phyloP scores from a whole-genome alignment of 2,113 vertebrate species.

The Cyanistes caeruleus region DNA sequence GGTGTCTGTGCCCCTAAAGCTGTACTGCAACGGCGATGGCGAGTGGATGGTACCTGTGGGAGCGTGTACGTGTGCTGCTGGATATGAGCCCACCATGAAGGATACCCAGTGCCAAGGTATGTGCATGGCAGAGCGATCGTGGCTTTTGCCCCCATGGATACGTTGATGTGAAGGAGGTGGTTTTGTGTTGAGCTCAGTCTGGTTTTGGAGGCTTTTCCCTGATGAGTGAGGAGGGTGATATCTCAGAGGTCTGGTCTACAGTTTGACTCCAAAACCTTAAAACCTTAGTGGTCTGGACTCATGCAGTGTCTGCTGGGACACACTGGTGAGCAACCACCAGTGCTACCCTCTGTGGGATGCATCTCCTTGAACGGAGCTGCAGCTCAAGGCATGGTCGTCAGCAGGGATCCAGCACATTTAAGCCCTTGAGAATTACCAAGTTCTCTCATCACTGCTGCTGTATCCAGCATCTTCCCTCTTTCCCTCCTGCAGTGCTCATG shows the following conservation, averaged over 20 bases:
- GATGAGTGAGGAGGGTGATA: not conserved
- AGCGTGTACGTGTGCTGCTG: slow-evolving; percentile 90
- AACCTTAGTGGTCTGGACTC: fast-evolving
- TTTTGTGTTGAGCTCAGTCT: not conserved
- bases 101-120: slow-evolving; percentile 93
- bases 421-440: not conserved
- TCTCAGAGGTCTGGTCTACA: not conserved
- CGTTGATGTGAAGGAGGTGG: fast-evolving
- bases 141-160: fast-evolving
- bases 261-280: not conserved
- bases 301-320: not conserved
- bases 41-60: slow-evolving; percentile 99
- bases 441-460: fast-evolving
- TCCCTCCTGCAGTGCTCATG: not conserved
- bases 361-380: not conserved
- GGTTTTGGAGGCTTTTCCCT: not conserved
- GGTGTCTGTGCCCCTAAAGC: slow-evolving; percentile 93
- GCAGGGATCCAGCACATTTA: not conserved
- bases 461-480: not conserved
- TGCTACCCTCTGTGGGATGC: not conserved
- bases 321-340: not conserved
- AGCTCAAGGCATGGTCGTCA: not conserved
- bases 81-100: slow-evolving; percentile 89
- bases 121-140: fast-evolving
- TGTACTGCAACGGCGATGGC: slow-evolving; percentile 96